phyloP scores from a whole-genome alignment of 1,140 invertebrate species.

The Archegozetes longisetosus region DNA sequence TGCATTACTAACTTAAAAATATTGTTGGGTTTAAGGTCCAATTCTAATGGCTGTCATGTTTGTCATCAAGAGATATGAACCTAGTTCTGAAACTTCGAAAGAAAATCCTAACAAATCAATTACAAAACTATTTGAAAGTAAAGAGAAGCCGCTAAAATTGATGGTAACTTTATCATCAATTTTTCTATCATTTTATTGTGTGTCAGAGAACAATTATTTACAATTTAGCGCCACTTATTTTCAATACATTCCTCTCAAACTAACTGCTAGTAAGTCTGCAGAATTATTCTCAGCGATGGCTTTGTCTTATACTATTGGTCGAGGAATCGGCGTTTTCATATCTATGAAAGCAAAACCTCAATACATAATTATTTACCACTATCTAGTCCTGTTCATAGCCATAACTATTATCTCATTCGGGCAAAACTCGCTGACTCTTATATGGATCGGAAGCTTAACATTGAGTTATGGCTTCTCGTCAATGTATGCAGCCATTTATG shows the following conservation, averaged over 20 bases:
- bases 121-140: neutral
- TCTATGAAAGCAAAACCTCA: neutral
- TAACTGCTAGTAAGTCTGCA: neutral
- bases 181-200: neutral
- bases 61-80: neutral
- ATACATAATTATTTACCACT: slow-evolving; percentile 1
- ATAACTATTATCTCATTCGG: neutral
- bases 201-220: neutral
- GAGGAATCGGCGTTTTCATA: neutral
- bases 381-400: neutral
- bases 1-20: neutral
- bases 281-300: neutral
- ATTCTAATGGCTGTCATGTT: neutral
- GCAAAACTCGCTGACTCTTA: neutral
- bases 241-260: neutral
- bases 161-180: neutral
- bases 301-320: slow-evolving; percentile 2
- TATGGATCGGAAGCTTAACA: neutral
- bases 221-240: neutral
- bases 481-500: neutral
- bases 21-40: neutral
- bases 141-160: neutral
- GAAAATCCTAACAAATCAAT: neutral
- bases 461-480: slow-evolving; percentile 7
- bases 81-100: neutral